phyloP scores from a whole-genome alignment of 1,140 invertebrate genomes.

The Trigoniulus corallinus region DNA sequence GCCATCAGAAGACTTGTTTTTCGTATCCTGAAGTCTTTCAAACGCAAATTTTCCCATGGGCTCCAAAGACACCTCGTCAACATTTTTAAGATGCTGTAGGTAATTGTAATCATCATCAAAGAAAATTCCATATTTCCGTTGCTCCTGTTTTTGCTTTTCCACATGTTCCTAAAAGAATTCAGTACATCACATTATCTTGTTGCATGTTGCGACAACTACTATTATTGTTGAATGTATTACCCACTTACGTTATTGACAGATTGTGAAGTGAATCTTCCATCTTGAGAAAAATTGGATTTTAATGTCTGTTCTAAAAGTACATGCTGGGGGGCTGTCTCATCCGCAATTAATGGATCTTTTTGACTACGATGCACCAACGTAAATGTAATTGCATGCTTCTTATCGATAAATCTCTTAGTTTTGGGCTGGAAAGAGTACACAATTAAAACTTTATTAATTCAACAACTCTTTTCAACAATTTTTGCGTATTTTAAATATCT shows the following conservation, averaged over 20 bases:
- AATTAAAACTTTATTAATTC: conserved; percentile 11
- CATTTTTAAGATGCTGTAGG: conserved; percentile 71
- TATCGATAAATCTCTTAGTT: conserved; percentile 79
- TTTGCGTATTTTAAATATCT: too few relatives aligned
- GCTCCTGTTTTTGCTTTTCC: conserved; percentile 42
- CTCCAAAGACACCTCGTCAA: conserved; percentile 23
- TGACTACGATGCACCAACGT: conserved; percentile 81
- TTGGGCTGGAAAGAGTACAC: too few relatives aligned
- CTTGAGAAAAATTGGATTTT: too few relatives aligned
- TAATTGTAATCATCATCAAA: conserved; percentile 95
- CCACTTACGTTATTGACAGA: too few relatives aligned
- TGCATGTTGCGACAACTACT: too few relatives aligned
- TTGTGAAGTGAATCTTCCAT: too few relatives aligned
- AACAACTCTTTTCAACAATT: too few relatives aligned
- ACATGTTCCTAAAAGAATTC: too few relatives aligned
- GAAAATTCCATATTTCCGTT: conserved; percentile 80
- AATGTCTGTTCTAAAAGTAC: conserved; percentile 50
- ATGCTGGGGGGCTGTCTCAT: conserved; percentile 70
- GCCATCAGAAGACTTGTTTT: too few relatives aligned
- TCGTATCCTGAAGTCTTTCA: conserved; percentile 9
- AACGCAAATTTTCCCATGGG: conserved; percentile 4
- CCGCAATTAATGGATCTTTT: conserved; percentile 70
- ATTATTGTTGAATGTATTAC: too few relatives aligned
- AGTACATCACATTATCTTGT: too few relatives aligned
- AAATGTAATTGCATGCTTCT: conserved; percentile 79